Percentiles rank a stretch among this genome's conserved stretches.
Evolutionary conservation across 2,113 vertebrate genomes (phyloP).

Genomic region (Ifrita kowaldi): DNA sequence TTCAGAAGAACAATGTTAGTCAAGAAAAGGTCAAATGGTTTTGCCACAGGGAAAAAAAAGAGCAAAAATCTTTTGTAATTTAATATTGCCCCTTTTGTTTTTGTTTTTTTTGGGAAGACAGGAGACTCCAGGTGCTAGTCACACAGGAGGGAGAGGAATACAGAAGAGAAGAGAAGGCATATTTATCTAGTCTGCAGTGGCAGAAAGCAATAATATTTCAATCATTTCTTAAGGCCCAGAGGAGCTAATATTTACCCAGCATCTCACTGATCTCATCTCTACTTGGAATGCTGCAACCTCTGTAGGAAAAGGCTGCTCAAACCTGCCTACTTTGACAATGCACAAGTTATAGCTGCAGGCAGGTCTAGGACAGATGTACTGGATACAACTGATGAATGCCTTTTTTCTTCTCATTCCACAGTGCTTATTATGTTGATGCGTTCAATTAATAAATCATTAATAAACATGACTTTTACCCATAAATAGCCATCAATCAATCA

Average conservation of each 20-base stretch:
- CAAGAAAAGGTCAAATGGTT: constrained; percentile 55
- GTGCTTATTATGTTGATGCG: background rate
- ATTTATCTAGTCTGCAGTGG: background rate
- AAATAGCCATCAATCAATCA: background rate
- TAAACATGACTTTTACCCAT: background rate
- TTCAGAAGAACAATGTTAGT: constrained; percentile 26
- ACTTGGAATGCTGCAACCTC: background rate
- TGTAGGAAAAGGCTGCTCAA: background rate
- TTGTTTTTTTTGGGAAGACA: background rate
- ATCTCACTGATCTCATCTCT: background rate
- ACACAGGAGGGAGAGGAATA: background rate
- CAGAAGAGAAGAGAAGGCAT: background rate
- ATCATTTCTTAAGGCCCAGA: constrained; percentile 3
- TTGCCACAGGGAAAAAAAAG: background rate
- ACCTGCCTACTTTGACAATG: background rate
- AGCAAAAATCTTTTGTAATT: constrained; percentile 17
- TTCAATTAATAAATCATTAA: background rate
- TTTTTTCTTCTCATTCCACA: background rate
- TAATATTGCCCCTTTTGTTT: background rate
- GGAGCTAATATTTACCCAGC: background rate
- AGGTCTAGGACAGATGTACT: background rate
- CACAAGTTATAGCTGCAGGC: background rate
- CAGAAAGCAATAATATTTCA: constrained; percentile 36
- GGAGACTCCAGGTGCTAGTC: background rate
- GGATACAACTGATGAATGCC: background rate